Evolutionary conservation across 2,797 vertebrate species (phyloP), one percentile per base, ranked within the genome.

Genomic region (Pangasius larnaudii): DNA sequence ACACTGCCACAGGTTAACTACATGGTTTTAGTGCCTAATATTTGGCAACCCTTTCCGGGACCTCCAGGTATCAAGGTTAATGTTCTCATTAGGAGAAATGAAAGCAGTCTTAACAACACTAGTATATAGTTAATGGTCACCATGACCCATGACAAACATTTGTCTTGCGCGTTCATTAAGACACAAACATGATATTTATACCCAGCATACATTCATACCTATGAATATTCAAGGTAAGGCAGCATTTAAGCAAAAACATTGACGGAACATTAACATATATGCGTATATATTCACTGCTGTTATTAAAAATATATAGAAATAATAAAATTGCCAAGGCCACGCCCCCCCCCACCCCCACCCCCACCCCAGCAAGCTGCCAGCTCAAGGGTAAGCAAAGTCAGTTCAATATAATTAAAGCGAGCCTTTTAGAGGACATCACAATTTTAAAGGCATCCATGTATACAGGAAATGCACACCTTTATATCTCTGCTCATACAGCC

Each of bases 361-460:
- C 46, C 46, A 9, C 46, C 84, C 63, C 49, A 82, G 75, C 71
- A 86, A 86, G 85, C 79, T 74, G 83, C 86, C 82, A 86, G 84
- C 89, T 88, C 84, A 92, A 92, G 91, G 92, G 88, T 88, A 91
- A 89, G 88, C 90, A 92, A 92, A 91, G 91, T 90, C 91, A 91
- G 87, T 88, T 86, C 61, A 63, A 77, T 69, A 86, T 92, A 92
- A 93, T 91, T 89, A 91, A 91, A 87, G 81, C 81, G 24, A 90
- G 85, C 86, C 88, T 89, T 91, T 92, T 91, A 91, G 89, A 90
- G 92, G 90, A 39, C 87, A 86, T 59, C 65, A n/a, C 84, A 53
- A 53, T 88, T 89, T 89, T 88, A 90, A 84, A 75, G 42, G 85
- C 69, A 67, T 80, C 61, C 46, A 33, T 84, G 79, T 59, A 80